Base-by-base conservation (phyloP, 2,888 invertebrate species). In the Panopea generosa region DNA sequence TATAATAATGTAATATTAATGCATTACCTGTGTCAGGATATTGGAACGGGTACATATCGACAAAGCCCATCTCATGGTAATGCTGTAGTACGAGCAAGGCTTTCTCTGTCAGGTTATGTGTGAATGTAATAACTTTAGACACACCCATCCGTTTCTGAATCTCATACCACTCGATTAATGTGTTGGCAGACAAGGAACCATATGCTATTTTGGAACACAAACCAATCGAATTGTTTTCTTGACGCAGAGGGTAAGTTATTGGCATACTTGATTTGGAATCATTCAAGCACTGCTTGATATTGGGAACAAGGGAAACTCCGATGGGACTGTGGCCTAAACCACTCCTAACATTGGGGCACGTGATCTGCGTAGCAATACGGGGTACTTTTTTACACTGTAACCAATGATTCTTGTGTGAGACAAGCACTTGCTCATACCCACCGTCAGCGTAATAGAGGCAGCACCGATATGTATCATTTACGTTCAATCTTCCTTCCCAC, bases 161-260 rank as follows among this genome's bases (percentile, higher is more conserved):
- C 18, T 56, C 56, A 33, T 56, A 56, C 56, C 56, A 56, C 24
- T 56, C 56, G 11, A 56, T 27, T 2, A 56, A 33, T 26, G 29
- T n/a, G 18, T 38, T n/a, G 14, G 56, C 24, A 14, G 56, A 56
- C 6, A 56, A 7, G 11, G 20, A 18, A n/a, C 56, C 56, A 26
- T 56, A 56, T 2, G 56, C 56, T 4, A 56, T 56, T 33, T 56
- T 56, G 20, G 56, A 27, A 56, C 56, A 56, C 29, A 56, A 26
- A 18, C n/a, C 56, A 18, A 56, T 16, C 9, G 56, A 56, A 20
- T n/a, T 16, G 4, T 56, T 27, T 11, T 14, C n/a, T 18, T 56
- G 27, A 22, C 24, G 27, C 4, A 9, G 29, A 3, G 33, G 29
- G 9, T 29, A 33, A 3, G 29, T 33, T 11, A 56, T n/a, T 18